These are phyloP conservation scores for Orgyia antiqua DNA, from an alignment of 2,888 invertebrate species.

Conservation along the genomic window DNA sequence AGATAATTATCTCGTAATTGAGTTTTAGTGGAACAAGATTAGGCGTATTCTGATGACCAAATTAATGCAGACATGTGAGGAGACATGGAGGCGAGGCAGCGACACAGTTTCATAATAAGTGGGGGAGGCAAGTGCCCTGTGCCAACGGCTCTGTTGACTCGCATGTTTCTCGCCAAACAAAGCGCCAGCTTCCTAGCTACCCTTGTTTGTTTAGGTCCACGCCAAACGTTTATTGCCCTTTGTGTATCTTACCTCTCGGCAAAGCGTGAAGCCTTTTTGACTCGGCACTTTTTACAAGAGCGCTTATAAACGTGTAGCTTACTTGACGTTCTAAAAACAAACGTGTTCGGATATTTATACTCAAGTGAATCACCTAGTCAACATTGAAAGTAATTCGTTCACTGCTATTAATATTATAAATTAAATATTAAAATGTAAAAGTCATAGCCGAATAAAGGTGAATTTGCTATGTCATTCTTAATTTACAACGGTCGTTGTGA, in stretches of 20 bases:
- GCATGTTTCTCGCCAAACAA: constrained; percentile 73
- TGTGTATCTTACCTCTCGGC: constrained; percentile 70
- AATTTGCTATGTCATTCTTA: constrained; percentile 32
- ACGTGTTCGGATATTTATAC: constrained; percentile 29
- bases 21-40: constrained; percentile 12
- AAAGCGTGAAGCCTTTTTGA: constrained; percentile 75
- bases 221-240: constrained; percentile 74
- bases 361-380: constrained; percentile 24
- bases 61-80: constrained; percentile 39
- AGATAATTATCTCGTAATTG: no score
- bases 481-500: constrained; percentile 36
- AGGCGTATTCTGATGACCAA: constrained; percentile 41
- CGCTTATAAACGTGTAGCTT: constrained; percentile 63
- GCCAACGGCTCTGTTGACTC: constrained; percentile 59
- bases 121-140: constrained; percentile 24
- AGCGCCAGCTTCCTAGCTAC: constrained; percentile 75
- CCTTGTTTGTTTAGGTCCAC: constrained; percentile 75
- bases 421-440: constrained; percentile 33
- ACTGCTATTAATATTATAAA: no score
- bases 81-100: constrained; percentile 17
- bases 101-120: constrained; percentile 33
- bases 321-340: constrained; percentile 42
- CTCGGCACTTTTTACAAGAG: constrained; percentile 73
- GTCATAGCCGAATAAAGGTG: constrained; percentile 33
- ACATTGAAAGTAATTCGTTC: constrained; percentile 18